Conservation (phyloP, 1,140 invertebrate species). For the Solenopsis invicta region DNA sequence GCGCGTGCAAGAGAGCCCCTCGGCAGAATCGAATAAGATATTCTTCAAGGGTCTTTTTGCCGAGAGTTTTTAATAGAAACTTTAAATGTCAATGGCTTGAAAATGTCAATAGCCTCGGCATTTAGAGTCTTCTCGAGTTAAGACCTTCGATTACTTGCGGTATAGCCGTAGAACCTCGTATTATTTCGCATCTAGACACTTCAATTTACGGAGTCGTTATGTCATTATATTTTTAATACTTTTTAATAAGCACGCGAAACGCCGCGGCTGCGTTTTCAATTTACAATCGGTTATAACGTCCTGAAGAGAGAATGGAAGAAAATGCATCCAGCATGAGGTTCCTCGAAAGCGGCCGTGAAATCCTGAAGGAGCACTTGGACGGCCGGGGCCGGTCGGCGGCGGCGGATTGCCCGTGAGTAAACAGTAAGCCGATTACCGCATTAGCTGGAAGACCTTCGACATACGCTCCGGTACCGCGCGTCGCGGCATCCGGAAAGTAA, state of each 20-base stretch:
- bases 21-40: slow-evolving; percentile 12
- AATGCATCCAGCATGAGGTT: neutral
- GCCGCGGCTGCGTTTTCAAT: slow-evolving; percentile 7
- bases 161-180: slow-evolving; percentile 2
- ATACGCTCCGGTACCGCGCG: slow-evolving; percentile 32
- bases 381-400: neutral
- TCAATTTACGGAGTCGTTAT: slow-evolving; percentile 31
- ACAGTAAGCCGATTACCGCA: slow-evolving; percentile 58
- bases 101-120: slow-evolving; percentile 62
- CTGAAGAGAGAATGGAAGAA: neutral
- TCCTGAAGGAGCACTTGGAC: neutral
- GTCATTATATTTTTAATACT: slow-evolving; percentile 32
- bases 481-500: slow-evolving; percentile 51
- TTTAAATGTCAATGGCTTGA: slow-evolving; percentile 56
- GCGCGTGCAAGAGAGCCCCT: neutral
- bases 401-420: slow-evolving; percentile 2
- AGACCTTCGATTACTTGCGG: slow-evolving; percentile 23
- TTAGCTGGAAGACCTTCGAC: slow-evolving; percentile 52
- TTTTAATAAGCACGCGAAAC: slow-evolving; percentile 1
- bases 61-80: slow-evolving; percentile 32
- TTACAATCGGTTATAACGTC: slow-evolving; percentile 17
- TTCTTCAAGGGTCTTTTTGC: slow-evolving; percentile 8
- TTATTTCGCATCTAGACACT: slow-evolving; percentile 8
- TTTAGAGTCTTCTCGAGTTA: slow-evolving; percentile 32
- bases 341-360: slow-evolving; percentile 7